Base-by-base conservation (phyloP, 2,797 vertebrate species). In the Distichodus sexfasciatus region DNA sequence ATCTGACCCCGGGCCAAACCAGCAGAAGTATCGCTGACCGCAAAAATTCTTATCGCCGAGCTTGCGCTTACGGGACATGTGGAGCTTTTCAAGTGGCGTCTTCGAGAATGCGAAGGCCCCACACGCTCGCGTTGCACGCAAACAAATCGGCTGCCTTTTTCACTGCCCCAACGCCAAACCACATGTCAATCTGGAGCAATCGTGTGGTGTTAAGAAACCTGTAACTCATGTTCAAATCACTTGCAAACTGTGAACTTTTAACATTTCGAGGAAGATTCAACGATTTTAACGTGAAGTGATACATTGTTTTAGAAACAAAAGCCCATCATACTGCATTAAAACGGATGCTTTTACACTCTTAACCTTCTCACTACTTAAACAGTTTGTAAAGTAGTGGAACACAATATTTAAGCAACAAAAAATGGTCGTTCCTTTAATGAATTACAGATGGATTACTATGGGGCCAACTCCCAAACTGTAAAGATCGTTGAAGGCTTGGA, bases 21-120 rank as follows among this genome's bases (percentile, higher is more conserved):
- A 64, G 51, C 74, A 79, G 59, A 69, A 71, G 61, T 66, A 63
- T 59, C 59, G 72, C 69, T 74, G 71, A 74, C 71, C 71, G 28
- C 73, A 76, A 76, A 68, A 75, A 79, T 71, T 68, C 77, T 68
- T 61, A 70, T 70, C 69, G 44, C 26, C 40, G 44, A 44, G 53
- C 48, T 75, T 63, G 62, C 53, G 65, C 58, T 43, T 47, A 63
- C 23, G 61, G 17, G 40, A 60, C 72, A 75, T 72, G 72, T 67
- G 66, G 74, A 73, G 61, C 48, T 66, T 75, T 67, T 73, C 66
- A 70, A 38, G 66, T 40, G 51, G 53, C 35, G 55, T 70, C 62
- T 53, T 70, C 43, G 48, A 76, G 76, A 66, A 38, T 41, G 21
- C 44, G 71, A 59, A 79, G 74, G 74, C 67, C 71, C 62, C 67